Evolutionary conservation across 23 tunicate genomes (phyloP).

Genomic region (Ascidia mentula): DNA sequence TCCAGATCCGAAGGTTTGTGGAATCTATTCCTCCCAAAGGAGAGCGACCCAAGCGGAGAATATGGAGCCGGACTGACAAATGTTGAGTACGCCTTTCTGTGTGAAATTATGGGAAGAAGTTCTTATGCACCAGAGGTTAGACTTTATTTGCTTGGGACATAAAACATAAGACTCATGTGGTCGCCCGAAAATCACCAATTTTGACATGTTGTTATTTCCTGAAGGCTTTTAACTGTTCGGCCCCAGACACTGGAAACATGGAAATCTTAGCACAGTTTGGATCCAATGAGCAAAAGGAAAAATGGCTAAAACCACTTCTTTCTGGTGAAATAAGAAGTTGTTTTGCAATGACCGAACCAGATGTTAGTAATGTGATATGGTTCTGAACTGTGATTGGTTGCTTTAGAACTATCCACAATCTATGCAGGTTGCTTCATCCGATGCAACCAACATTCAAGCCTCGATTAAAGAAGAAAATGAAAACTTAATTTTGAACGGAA

Average conservation of each 20-base stretch:
- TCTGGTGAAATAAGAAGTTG: slow-evolving; percentile 75
- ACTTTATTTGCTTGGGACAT: background rate
- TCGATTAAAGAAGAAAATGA: slow-evolving; percentile 80
- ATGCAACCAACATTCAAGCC: slow-evolving; percentile 84
- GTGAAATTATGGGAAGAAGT: slow-evolving; percentile 77
- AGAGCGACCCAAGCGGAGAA: slow-evolving; percentile 33
- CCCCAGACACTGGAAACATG: slow-evolving; percentile 99
- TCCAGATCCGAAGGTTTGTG: slow-evolving; percentile 69
- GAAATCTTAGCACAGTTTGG: slow-evolving; percentile 81
- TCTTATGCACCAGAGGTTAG: slow-evolving; percentile 76
- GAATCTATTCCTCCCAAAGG: slow-evolving; percentile 84
- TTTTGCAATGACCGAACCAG: slow-evolving; percentile 94
- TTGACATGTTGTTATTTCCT: background rate
- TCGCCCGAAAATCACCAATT: no score
- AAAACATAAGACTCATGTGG: no score
- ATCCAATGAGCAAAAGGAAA: slow-evolving; percentile 66
- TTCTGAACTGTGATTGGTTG: no score
- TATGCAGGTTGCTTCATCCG: slow-evolving; percentile 93
- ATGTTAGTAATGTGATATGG: slow-evolving; percentile 12
- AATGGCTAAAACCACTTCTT: slow-evolving; percentile 71
- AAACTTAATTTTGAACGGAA: slow-evolving; percentile 62
- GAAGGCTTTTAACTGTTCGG: slow-evolving; percentile 83
- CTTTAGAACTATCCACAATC: no score
- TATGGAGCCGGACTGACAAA: slow-evolving; percentile 87
- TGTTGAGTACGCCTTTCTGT: slow-evolving; percentile 83